phyloP scores from a whole-genome alignment of 2,113 vertebrate species.

The Falco punctatus region DNA sequence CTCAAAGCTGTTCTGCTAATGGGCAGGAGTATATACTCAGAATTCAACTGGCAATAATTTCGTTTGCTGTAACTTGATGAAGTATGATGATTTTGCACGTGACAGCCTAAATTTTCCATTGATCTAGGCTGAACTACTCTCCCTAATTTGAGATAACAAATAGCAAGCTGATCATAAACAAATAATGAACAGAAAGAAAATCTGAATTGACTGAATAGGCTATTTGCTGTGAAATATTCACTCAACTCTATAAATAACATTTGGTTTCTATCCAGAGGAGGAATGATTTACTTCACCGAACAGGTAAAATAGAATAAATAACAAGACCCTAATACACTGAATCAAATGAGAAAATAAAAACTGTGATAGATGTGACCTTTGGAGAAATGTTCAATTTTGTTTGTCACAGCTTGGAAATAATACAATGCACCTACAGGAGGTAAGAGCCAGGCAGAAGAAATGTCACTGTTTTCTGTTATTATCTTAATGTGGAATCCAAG shows the following conservation, averaged over 20 bases:
- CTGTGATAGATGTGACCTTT: slow-evolving; percentile 72
- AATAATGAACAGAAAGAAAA: slow-evolving; percentile 25
- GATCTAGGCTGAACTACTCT: neutral
- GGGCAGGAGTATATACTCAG: neutral
- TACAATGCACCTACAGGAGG: neutral
- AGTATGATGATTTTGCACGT: neutral
- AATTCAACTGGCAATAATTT: slow-evolving; percentile 9
- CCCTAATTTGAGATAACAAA: slow-evolving; percentile 36
- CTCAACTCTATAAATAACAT: slow-evolving; percentile 23
- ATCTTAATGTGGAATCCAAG: neutral
- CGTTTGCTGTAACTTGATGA: neutral
- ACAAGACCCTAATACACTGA: slow-evolving; percentile 35
- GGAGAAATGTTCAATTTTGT: slow-evolving; percentile 61
- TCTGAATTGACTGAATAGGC: neutral
- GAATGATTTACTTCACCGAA: slow-evolving; percentile 1
- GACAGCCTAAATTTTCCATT: neutral
- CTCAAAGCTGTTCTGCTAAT: neutral
- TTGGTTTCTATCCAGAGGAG: slow-evolving; percentile 7
- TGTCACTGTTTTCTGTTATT: neutral
- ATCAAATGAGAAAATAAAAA: slow-evolving; percentile 69
- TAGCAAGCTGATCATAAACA: slow-evolving; percentile 45
- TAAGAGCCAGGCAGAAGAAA: slow-evolving; percentile 28
- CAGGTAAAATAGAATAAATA: slow-evolving; percentile 42
- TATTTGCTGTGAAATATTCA: slow-evolving; percentile 36
- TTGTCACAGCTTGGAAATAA: slow-evolving; percentile 59